phyloP scores from a whole-genome alignment of 2,113 vertebrate genomes.

The Ciconia maguari region DNA sequence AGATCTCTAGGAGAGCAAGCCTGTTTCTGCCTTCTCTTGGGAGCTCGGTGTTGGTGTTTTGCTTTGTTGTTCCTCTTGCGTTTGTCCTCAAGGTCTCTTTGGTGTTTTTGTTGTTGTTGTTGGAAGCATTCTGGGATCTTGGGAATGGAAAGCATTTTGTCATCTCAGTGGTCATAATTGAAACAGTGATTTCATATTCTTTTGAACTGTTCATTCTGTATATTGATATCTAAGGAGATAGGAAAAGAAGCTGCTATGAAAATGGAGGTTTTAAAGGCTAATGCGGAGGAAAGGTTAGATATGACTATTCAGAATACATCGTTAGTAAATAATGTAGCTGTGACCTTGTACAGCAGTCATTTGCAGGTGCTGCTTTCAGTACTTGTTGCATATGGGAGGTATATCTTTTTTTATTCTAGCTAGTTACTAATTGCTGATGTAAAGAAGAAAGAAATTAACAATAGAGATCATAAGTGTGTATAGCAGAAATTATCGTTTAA shows the following conservation, averaged over 20 bases:
- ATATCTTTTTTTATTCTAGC: background rate
- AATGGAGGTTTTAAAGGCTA: background rate
- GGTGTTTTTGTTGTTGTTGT: background rate
- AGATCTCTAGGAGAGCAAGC: background rate
- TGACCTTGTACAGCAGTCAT: background rate
- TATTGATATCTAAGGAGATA: background rate
- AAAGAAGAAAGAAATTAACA: background rate
- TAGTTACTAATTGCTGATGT: background rate
- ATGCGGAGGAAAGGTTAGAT: background rate
- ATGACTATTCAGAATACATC: fast-evolving
- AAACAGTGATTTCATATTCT: background rate
- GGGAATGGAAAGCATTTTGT: background rate
- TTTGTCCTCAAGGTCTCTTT: background rate
- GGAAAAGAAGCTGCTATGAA: background rate
- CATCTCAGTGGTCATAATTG: fast-evolving
- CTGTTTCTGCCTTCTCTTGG: background rate
- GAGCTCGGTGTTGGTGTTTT: background rate
- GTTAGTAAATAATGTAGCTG: background rate
- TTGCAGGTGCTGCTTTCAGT: background rate
- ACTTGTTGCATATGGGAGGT: background rate
- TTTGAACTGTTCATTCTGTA: background rate
- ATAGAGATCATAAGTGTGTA: background rate
- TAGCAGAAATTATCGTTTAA: background rate
- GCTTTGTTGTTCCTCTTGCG: background rate
- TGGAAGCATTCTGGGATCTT: background rate